Conservation (phyloP, 2,113 vertebrate genomes). For the Mustelus asterias region DNA sequence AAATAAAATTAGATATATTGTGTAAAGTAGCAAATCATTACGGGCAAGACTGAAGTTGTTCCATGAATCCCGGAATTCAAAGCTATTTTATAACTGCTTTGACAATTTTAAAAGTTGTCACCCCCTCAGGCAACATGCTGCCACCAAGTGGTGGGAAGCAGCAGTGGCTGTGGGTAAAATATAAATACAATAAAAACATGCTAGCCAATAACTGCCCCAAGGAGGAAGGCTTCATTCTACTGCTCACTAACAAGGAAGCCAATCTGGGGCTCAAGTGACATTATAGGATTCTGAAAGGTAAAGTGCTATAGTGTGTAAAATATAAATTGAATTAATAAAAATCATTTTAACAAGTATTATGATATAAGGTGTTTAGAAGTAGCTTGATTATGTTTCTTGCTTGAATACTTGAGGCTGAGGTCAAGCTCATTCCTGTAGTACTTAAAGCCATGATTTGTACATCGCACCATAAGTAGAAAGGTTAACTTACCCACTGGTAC, state of each 20-base stretch:
- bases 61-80: not conserved
- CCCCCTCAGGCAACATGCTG: not conserved
- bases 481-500: constrained; percentile 85
- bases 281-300: not conserved
- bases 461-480: not conserved
- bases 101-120: not conserved
- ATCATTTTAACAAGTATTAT: not conserved
- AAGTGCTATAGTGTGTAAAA: not conserved
- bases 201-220: not conserved
- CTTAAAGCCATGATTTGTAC: not conserved
- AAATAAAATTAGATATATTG: not conserved
- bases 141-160: not conserved
- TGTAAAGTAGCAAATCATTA: not conserved
- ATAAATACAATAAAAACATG: not conserved
- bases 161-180: not conserved
- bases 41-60: not conserved
- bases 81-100: not conserved
- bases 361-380: not conserved
- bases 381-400: not conserved
- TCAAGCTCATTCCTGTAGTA: not conserved
- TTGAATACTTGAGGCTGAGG: not conserved
- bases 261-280: not conserved
- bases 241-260: not conserved
- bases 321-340: not conserved
- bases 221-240: not conserved